Base-by-base conservation (phyloP, 2,888 invertebrate genomes). In the Meghimatium bilineatum region DNA sequence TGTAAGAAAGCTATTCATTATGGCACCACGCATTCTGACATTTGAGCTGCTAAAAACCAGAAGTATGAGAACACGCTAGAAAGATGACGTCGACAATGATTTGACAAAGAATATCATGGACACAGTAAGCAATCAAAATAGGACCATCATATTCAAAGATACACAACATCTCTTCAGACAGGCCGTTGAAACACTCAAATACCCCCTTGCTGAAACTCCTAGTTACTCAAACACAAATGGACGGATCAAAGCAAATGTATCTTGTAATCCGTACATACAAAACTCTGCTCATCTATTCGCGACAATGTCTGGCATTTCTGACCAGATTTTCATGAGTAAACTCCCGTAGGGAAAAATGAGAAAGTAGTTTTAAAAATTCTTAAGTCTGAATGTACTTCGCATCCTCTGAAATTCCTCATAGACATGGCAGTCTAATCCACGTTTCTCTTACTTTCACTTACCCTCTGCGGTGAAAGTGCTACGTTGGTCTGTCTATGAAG, bases 341-440 rank as follows among this genome's bases (percentile, higher is more conserved):
- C 20, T 5, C 67, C 17, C 34, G 67, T 49, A n/a, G n/a, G n/a
- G 49, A 12, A 8, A 17, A 12, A 17, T 32, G 26, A 67, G 17
- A 34, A 34, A 34, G 20, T 5, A 67, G 67, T 34, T 67, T 67
- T 67, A 34, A 34, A 3, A 67, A 34, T 67, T 67, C 67, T 67
- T 10, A 32, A 20, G 14, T 32, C 34, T 67, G 67, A 67, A 67
- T 67, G 20, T 34, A 34, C 67, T 0, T 34, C 32, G 34, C 34
- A 20, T 20, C 67, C 34, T 34, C 67, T 34, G 34, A 32, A 67
- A 67, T 67, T 67, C 67, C 67, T 34, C 67, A 67, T 67, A 67
- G 34, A 2, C 34, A 34, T 67, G 67, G 14, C 67, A 67, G 34
- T 2, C 12, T 67, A 67, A 67, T 67, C 67, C 67, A 34, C 67